These are phyloP conservation scores for Uromys caudimaculatus DNA, from an alignment of 2,797 vertebrate species.

Conservation along the genomic window DNA sequence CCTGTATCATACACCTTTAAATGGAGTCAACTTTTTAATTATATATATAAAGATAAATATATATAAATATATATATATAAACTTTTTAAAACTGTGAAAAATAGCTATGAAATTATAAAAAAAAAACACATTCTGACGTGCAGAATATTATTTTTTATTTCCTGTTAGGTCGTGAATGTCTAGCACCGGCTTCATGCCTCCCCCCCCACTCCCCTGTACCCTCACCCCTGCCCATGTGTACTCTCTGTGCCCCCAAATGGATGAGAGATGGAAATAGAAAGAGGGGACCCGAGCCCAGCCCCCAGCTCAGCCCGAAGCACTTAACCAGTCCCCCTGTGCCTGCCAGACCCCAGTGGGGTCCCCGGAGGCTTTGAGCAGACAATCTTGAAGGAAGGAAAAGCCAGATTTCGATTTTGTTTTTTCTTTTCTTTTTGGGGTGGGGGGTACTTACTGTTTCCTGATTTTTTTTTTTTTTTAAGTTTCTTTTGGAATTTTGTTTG, in stretches of 20 bases:
- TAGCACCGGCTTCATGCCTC: slow-evolving; percentile 86
- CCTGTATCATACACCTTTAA: slow-evolving; percentile 89
- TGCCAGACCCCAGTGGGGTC: slow-evolving; percentile 82
- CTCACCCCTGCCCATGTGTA: slow-evolving; percentile 67
- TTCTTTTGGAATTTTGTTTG: slow-evolving; percentile 89
- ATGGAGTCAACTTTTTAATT: slow-evolving; percentile 91
- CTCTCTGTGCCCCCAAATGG: slow-evolving; percentile 84
- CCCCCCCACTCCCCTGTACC: neutral
- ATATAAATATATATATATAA: slow-evolving; percentile 91
- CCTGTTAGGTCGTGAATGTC: slow-evolving; percentile 90
- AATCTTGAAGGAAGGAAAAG: slow-evolving; percentile 93
- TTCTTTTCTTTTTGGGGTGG: slow-evolving; percentile 50
- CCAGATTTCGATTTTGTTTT: slow-evolving; percentile 85
- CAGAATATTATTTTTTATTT: slow-evolving; percentile 91
- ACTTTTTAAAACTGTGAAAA: slow-evolving; percentile 91
- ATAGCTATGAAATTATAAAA: slow-evolving; percentile 89
- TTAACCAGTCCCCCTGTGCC: slow-evolving; percentile 88
- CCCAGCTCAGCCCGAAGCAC: slow-evolving; percentile 90
- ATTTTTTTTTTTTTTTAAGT: slow-evolving; percentile 68
- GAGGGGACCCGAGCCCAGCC: slow-evolving; percentile 62
- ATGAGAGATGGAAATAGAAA: slow-evolving; percentile 56
- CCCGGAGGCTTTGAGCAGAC: slow-evolving; percentile 89
- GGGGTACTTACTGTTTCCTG: slow-evolving; percentile 79
- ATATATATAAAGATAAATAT: slow-evolving; percentile 90
- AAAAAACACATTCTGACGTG: slow-evolving; percentile 88